Percentiles rank a stretch among this genome's conserved stretches.
phyloP scores from a whole-genome alignment of 2,797 vertebrate species.

The Gambusia yucatana region DNA sequence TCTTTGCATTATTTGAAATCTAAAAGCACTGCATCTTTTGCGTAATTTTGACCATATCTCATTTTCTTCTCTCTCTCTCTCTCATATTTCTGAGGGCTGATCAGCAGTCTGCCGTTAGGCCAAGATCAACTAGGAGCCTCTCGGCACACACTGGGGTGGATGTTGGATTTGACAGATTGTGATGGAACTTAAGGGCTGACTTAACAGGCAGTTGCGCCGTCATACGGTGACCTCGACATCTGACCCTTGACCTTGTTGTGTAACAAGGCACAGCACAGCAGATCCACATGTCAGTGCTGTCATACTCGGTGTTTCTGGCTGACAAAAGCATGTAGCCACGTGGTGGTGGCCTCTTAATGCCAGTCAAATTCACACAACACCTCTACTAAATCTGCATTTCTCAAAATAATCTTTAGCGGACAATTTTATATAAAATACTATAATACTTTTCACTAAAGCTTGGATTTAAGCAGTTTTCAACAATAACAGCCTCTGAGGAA shows the following conservation, averaged over 20 bases:
- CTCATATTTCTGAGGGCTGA: background rate
- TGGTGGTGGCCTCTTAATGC: background rate
- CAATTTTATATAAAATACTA: background rate
- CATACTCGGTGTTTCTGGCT: constrained; percentile 42
- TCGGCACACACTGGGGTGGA: background rate
- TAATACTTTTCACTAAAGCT: background rate
- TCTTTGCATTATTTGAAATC: no score
- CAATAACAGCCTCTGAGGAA: background rate
- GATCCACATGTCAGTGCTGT: constrained; percentile 55
- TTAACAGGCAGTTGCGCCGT: constrained; percentile 54
- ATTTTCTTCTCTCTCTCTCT: no score
- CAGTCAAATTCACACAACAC: constrained; percentile 69
- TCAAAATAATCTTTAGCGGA: background rate
- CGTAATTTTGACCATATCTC: no score
- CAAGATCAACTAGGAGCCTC: background rate
- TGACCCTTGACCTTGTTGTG: constrained; percentile 66
- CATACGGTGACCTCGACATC: constrained; percentile 68
- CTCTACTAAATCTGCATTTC: background rate
- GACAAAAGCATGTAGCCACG: constrained; percentile 29
- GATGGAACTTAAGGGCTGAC: constrained; percentile 64
- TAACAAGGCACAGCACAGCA: constrained; percentile 56
- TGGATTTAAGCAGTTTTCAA: background rate
- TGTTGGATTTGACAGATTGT: constrained; percentile 59
- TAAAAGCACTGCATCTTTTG: no score
- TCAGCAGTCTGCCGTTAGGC: constrained; percentile 12